Percentiles rank a stretch among this genome's conserved stretches.
phyloP scores from a whole-genome alignment of 2,888 invertebrate species.

The Linyphia triangularis region DNA sequence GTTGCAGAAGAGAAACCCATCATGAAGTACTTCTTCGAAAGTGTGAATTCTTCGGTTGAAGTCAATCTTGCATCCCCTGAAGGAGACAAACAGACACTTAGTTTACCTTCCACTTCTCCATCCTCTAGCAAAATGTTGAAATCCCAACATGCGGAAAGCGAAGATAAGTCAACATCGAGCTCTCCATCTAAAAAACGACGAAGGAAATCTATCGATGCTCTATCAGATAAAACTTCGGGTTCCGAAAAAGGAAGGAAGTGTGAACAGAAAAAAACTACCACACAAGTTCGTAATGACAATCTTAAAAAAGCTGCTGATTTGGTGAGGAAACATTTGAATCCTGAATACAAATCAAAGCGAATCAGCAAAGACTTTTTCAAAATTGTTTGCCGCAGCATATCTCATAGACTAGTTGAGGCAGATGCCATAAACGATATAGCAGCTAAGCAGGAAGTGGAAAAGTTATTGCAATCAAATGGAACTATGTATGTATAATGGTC shows the following conservation, averaged over 20 bases:
- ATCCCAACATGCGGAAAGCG: not conserved
- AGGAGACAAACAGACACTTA: not conserved
- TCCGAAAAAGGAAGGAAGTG: constrained; percentile 46
- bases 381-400: constrained; percentile 73
- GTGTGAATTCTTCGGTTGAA: constrained; percentile 32
- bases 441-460: constrained; percentile 72
- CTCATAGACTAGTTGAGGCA: constrained; percentile 71
- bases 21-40: constrained; percentile 75
- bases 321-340: constrained; percentile 73
- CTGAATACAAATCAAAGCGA: constrained; percentile 73
- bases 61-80: not conserved
- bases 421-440: constrained; percentile 69
- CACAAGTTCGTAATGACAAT: constrained; percentile 66
- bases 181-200: constrained; percentile 35
- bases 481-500: constrained; percentile 18
- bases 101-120: not conserved
- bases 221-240: not conserved
- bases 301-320: constrained; percentile 74
- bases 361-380: constrained; percentile 75
- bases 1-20: constrained; percentile 68
- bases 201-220: constrained; percentile 3
- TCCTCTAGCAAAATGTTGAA: constrained; percentile 22
- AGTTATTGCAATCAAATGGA: constrained; percentile 71
- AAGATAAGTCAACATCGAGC: not conserved
- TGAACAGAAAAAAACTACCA: constrained; percentile 55